Evolutionary conservation across 37 sponge, comb jelly and placozoan species (phyloP).

Genomic region (Diacarnus erythraeanus): DNA sequence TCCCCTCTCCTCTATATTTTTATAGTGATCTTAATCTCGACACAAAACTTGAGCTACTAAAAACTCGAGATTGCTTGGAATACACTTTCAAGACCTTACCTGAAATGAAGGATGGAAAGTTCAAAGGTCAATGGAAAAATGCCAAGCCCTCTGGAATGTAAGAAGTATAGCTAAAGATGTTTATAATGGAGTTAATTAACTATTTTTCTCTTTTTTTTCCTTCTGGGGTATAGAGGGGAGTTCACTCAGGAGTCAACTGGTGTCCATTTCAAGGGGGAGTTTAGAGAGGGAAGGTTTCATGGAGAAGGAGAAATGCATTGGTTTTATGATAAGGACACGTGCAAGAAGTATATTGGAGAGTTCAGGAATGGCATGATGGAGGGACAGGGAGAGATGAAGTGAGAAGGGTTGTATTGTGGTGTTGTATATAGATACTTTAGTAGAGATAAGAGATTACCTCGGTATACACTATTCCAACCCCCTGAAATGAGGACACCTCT

Average conservation of each 20-base stretch:
- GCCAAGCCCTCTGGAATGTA: conserved; percentile 69
- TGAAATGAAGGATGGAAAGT: conserved; percentile 55
- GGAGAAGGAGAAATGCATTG: neutral
- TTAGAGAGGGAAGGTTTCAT: neutral
- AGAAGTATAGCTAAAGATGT: conserved; percentile 13
- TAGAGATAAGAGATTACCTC: no score
- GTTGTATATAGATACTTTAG: neutral
- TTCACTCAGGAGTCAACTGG: conserved; percentile 55
- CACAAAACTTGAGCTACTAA: conserved; percentile 44
- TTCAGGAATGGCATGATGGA: conserved; percentile 63
- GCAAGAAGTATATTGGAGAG: conserved; percentile 81
- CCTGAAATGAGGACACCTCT: neutral
- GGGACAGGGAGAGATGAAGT: conserved; percentile 88
- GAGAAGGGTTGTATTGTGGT: conserved; percentile 1
- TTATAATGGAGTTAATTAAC: neutral
- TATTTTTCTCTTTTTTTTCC: neutral
- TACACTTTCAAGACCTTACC: conserved; percentile 37
- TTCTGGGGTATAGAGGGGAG: conserved; percentile 65
- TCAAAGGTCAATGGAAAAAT: conserved; percentile 69
- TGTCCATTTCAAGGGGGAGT: conserved; percentile 15
- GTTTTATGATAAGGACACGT: conserved; percentile 51
- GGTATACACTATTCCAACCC: no score
- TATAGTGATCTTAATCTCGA: conserved; percentile 55
- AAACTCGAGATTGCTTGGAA: conserved; percentile 33
- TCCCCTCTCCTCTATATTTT: no score